Base-by-base conservation (phyloP, 2,797 vertebrate genomes). In the Clarias fuscus region DNA sequence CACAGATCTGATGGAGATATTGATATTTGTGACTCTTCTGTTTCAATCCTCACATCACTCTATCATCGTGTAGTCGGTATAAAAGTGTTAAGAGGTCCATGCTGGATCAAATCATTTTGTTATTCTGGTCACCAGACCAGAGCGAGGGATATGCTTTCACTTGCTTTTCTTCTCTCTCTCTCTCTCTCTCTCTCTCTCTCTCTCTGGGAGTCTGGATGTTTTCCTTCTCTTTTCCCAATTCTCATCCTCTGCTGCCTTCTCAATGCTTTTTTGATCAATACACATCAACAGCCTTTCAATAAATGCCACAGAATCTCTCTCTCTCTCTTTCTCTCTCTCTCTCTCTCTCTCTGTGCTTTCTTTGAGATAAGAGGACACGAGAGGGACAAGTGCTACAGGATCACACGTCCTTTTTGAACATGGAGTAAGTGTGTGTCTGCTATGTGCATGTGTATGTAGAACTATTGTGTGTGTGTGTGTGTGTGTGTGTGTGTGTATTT, bases 231-330 rank as follows among this genome's bases (percentile, higher is more conserved):
- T 43, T 14, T 43, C 5, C 7, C 24, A 78, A 40, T 18, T 73
- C 30, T 78, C 58, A 48, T 62, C 37, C 30, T 58, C 58, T 76
- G 61, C n/a, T 64, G 56, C 64, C n/a, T 84, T 59, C 75, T 59
- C 27, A 59, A 77, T 17, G 59, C 27, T 59, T 59, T 56, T 43
- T 10, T 75, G 70, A 84, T 84, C 83, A 84, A 73, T 84, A 84
- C 70, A 48, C 82, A 48, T 59, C 82, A 73, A 73, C 33, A 84
- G 72, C 58, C 37, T 62, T 62, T 48, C 70, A 64, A 64, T 73
- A 83, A 71, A n/a, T 14, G 4, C 8, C 56, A 33, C 27, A 17
- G 17, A 20, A 11, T 33, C 17, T 11, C 10, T 48, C 40, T 27
- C 65, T 65, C 24, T 65, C 11, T 68, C 11, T 68, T 8, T 68